A percentile compares a stretch with the other conserved stretches of the same genome.
phyloP scores from a whole-genome alignment of 2,113 vertebrate genomes.

The Alectura lathami region DNA sequence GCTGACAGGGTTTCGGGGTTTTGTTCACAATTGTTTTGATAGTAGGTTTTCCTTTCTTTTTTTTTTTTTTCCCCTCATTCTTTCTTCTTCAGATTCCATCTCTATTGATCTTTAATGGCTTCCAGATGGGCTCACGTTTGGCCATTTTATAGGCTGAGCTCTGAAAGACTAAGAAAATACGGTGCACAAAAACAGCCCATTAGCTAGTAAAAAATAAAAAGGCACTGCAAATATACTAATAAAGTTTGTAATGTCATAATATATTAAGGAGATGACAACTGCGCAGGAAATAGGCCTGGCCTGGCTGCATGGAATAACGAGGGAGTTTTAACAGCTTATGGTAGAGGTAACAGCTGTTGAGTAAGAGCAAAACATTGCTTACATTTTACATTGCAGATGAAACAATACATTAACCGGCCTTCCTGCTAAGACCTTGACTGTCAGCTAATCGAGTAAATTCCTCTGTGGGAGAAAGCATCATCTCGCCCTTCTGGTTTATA shows the following conservation, averaged over 20 bases:
- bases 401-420: neutral
- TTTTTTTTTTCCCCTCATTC: neutral
- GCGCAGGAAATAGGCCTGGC: slow-evolving; percentile 52
- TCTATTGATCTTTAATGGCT: slow-evolving; percentile 79
- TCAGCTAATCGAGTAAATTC: slow-evolving; percentile 30
- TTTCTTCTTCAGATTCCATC: slow-evolving; percentile 65
- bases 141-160: slow-evolving; percentile 63
- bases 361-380: slow-evolving; percentile 29
- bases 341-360: slow-evolving; percentile 46
- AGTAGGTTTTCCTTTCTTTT: slow-evolving; percentile 9
- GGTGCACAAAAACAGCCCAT: slow-evolving; percentile 40
- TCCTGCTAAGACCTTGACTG: slow-evolving; percentile 18
- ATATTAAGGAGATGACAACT: slow-evolving; percentile 59
- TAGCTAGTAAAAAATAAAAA: slow-evolving; percentile 73
- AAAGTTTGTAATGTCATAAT: slow-evolving; percentile 67
- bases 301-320: slow-evolving; percentile 30
- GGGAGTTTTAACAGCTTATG: slow-evolving; percentile 27
- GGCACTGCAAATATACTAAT: slow-evolving; percentile 69
- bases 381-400: neutral
- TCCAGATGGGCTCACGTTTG: slow-evolving; percentile 74
- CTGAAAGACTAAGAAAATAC: slow-evolving; percentile 61
- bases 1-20: slow-evolving; percentile 46
- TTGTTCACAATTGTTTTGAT: slow-evolving; percentile 67
- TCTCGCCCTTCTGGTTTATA: neutral
- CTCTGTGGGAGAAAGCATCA: neutral